A percentile compares a stretch with the other conserved stretches of the same genome.
These are phyloP conservation scores for Apaloderma vittatum DNA, from an alignment of 2,113 vertebrate genomes.

Conservation along the genomic window DNA sequence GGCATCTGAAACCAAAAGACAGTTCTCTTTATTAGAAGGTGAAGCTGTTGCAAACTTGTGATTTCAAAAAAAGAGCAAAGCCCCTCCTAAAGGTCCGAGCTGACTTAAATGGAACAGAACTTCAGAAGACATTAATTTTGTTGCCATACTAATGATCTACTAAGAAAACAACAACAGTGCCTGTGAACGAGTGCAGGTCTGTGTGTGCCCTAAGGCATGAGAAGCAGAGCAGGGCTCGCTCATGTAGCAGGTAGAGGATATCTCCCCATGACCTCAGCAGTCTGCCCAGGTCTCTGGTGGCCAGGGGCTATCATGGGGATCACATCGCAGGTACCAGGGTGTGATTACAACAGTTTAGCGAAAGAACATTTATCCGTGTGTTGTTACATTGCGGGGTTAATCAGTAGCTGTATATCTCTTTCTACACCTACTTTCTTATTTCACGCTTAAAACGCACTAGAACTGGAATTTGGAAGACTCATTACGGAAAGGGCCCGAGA, in stretches of 20 bases:
- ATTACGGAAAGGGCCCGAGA: not conserved
- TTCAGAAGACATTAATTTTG: not conserved
- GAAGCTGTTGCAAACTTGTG: not conserved
- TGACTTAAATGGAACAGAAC: not conserved
- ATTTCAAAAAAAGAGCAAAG: not conserved
- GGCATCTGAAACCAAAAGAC: not conserved
- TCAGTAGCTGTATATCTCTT: not conserved
- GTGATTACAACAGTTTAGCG: not conserved
- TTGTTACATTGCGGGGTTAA: not conserved
- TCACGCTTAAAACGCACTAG: not conserved
- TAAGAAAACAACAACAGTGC: not conserved
- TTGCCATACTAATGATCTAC: not conserved
- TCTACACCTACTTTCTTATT: not conserved
- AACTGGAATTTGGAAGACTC: not conserved
- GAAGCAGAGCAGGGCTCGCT: not conserved
- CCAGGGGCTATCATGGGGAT: not conserved
- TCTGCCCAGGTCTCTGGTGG: not conserved
- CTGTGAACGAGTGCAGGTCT: accelerated
- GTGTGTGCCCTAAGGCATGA: not conserved
- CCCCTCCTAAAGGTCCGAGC: not conserved
- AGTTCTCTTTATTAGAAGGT: not conserved
- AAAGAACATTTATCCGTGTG: not conserved
- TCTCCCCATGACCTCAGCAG: accelerated
- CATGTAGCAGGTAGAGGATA: not conserved
- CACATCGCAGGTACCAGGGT: not conserved